phyloP scores from a whole-genome alignment of 2,797 vertebrate species.

The Sparidentex hasta region DNA sequence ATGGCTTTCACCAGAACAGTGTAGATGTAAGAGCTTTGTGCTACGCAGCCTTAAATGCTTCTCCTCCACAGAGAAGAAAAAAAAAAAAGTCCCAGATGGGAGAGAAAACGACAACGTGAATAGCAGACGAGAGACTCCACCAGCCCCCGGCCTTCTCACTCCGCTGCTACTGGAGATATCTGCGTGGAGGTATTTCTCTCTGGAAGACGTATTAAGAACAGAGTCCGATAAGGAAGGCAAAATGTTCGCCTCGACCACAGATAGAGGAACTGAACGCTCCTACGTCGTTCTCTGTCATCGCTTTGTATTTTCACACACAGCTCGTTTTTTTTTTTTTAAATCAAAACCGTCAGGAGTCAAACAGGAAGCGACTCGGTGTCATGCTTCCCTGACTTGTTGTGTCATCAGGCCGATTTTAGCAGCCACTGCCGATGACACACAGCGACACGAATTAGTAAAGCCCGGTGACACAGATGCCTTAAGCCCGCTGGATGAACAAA shows the following conservation, averaged over 20 bases:
- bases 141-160: background rate
- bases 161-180: background rate
- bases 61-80: background rate
- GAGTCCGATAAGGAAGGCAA: conserved; percentile 14
- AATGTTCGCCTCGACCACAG: no score
- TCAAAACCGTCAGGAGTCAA: background rate
- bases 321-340: no score
- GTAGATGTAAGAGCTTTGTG: background rate
- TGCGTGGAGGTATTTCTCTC: conserved; percentile 23
- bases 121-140: background rate
- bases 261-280: background rate
- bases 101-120: background rate
- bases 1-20: background rate
- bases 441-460: background rate
- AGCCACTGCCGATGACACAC: background rate
- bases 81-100: background rate
- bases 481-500: background rate
- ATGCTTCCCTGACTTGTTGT: background rate
- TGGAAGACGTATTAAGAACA: conserved; percentile 20
- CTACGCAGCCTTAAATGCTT: no score
- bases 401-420: background rate
- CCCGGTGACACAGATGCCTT: background rate
- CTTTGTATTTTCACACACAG: background rate
- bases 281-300: background rate
- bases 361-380: background rate